These are phyloP conservation scores for Hiodon alosoides DNA, from an alignment of 2,113 vertebrate genomes.

Conservation along the genomic window DNA sequence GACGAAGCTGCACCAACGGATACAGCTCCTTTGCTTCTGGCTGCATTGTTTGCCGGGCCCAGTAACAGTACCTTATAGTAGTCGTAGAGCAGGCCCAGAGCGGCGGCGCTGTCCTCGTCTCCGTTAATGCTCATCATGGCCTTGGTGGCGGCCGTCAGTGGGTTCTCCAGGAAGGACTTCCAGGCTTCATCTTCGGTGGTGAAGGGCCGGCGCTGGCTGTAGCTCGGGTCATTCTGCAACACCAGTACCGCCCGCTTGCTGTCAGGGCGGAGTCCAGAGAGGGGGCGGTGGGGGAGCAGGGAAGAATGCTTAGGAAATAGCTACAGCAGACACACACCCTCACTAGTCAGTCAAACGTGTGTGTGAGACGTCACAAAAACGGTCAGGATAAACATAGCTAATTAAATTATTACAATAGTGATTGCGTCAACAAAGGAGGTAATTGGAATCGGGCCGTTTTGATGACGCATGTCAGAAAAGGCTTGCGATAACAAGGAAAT, in stretches of 20 bases:
- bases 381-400: too few species aligned
- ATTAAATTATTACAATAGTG: too few species aligned
- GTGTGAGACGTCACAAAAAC: too few species aligned
- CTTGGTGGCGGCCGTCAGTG: constrained; percentile 94
- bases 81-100: constrained; percentile 90
- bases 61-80: constrained; percentile 87
- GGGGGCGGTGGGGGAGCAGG: not conserved
- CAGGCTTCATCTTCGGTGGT: constrained; percentile 96
- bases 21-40: not conserved
- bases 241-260: constrained; percentile 95
- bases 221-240: constrained; percentile 88
- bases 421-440: too few species aligned
- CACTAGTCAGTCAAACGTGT: not conserved
- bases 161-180: constrained; percentile 98
- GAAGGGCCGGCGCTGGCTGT: constrained; percentile 82
- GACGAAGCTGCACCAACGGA: not conserved
- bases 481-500: too few species aligned
- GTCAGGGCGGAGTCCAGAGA: constrained; percentile 24
- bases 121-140: constrained; percentile 99
- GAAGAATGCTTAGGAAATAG: too few species aligned
- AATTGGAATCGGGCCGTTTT: too few species aligned
- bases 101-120: constrained; percentile 93
- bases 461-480: too few species aligned
- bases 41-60: not conserved
- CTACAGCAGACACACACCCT: not conserved